phyloP scores from a whole-genome alignment of 2,113 vertebrate genomes.

The Tylochromis polylepis region DNA sequence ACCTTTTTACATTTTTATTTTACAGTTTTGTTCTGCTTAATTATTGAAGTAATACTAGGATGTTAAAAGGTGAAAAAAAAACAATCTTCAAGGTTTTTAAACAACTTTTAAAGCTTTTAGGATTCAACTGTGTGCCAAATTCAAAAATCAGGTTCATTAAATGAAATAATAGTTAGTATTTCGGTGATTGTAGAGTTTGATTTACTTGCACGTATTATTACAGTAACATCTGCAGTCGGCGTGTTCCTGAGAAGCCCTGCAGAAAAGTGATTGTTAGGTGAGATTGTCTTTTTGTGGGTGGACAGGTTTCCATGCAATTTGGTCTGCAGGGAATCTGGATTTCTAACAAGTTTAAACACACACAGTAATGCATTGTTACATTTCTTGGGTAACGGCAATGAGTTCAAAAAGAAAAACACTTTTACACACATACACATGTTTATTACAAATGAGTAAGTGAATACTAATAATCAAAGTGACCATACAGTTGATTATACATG shows the following conservation, averaged over 20 bases:
- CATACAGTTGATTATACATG: not conserved
- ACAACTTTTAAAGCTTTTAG: not conserved
- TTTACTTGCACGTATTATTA: not conserved
- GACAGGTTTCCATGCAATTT: not conserved
- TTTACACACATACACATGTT: not conserved
- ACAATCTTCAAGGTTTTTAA: not conserved
- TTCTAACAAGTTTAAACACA: not conserved
- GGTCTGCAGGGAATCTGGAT: not conserved
- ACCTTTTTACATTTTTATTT: not conserved
- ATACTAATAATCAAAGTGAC: not conserved
- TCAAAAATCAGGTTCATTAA: not conserved
- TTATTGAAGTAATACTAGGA: not conserved
- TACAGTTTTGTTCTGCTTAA: rapidly evolving
- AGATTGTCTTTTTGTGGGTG: not conserved
- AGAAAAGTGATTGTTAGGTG: not conserved
- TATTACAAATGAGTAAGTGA: not conserved
- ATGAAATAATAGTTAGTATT: not conserved
- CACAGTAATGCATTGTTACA: too few relatives aligned
- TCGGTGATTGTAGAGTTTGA: not conserved
- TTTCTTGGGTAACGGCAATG: not conserved
- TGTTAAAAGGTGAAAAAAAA: not conserved
- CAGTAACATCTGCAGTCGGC: not conserved
- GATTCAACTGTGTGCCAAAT: not conserved
- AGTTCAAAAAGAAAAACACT: not conserved
- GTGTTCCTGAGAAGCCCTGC: not conserved